Evolutionary conservation across 2,797 vertebrate genomes (phyloP).

Genomic region (Acanthurus lineatus): DNA sequence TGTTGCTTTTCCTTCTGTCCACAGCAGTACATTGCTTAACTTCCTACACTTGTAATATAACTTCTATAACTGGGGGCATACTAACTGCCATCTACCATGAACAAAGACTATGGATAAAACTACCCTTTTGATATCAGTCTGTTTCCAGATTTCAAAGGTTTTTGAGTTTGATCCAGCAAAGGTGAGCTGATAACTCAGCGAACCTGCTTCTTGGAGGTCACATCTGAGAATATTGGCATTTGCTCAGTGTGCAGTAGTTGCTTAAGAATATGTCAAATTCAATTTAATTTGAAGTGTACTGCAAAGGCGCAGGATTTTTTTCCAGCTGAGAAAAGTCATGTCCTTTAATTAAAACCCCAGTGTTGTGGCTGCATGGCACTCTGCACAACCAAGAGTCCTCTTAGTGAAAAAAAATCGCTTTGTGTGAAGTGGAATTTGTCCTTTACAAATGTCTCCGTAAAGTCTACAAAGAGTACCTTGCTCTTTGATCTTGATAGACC

Average conservation of each 20-base stretch:
- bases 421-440: background rate
- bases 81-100: too few relatives aligned
- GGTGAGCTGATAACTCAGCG: background rate
- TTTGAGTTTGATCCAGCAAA: too few relatives aligned
- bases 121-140: too few relatives aligned
- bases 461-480: background rate
- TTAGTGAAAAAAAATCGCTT: background rate
- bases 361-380: background rate
- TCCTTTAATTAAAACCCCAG: conserved; percentile 19
- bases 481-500: conserved; percentile 5
- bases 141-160: too few relatives aligned
- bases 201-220: background rate
- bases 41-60: too few relatives aligned
- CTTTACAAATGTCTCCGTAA: conserved; percentile 4
- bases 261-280: conserved; percentile 6
- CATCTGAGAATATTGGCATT: conserved; percentile 1
- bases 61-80: too few relatives aligned
- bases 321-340: conserved; percentile 4
- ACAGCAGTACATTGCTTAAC: too few relatives aligned
- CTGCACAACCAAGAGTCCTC: background rate
- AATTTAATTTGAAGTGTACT: conserved; percentile 1
- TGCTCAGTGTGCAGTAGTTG: background rate
- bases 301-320: conserved; percentile 5
- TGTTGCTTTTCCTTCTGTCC: too few relatives aligned
- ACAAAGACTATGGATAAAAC: too few relatives aligned